phyloP scores from a whole-genome alignment of 2,113 vertebrate species.

The Hippocampus comes region DNA sequence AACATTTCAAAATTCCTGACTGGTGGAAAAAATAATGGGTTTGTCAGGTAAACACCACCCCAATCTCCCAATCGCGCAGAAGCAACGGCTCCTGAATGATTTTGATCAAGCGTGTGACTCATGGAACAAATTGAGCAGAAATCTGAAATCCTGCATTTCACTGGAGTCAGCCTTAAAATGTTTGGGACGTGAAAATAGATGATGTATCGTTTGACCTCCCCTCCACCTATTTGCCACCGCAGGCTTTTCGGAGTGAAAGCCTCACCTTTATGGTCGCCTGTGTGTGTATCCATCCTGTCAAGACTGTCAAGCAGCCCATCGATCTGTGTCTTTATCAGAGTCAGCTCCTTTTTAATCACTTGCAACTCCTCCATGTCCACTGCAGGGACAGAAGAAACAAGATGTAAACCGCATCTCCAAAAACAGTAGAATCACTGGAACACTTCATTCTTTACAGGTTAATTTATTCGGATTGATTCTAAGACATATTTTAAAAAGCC shows the following conservation, averaged over 20 bases:
- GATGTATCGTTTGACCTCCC: conserved; percentile 39
- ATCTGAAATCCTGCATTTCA: conserved; percentile 33
- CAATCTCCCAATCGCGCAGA: conserved; percentile 13
- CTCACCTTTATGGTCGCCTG: conserved; percentile 70
- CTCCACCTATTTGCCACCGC: conserved; percentile 10
- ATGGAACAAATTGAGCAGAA: conserved; percentile 45
- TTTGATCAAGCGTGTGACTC: conserved; percentile 38
- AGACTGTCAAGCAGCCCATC: conserved; percentile 83
- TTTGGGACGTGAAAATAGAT: conserved; percentile 47
- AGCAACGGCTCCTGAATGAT: conserved; percentile 33
- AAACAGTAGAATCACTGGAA: neutral
- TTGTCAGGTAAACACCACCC: conserved; percentile 35
- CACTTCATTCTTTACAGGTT: neutral
- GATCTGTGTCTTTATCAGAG: conserved; percentile 86
- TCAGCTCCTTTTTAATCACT: conserved; percentile 83
- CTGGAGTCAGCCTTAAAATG: conserved; percentile 34
- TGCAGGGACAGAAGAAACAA: conserved; percentile 41
- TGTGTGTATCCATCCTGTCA: conserved; percentile 80
- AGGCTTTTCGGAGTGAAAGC: conserved; percentile 45
- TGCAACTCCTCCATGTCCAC: conserved; percentile 79
- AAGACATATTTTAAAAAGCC: neutral
- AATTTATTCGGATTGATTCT: neutral
- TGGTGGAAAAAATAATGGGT: conserved; percentile 41
- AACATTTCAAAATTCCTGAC: conserved; percentile 30
- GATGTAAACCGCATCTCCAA: neutral